Percentiles rank a stretch among this genome's conserved stretches.
Conservation (phyloP, 2,888 invertebrate species). For the Scelioninae gen. 2 region DNA sequence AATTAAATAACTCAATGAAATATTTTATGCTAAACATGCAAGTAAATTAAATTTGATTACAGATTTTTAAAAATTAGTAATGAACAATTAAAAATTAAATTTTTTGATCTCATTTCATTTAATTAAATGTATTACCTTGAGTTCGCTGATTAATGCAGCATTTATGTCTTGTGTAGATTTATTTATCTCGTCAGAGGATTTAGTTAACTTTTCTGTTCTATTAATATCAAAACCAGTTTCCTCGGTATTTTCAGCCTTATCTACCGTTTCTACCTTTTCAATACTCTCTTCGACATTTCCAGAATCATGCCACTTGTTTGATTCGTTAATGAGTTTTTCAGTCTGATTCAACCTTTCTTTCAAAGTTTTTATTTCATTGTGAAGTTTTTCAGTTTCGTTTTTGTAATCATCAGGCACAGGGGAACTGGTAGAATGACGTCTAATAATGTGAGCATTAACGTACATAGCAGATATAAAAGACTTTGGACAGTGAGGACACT, state of each 20-base stretch:
- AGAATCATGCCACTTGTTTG: slow-evolving; percentile 60
- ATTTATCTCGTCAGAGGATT: slow-evolving; percentile 64
- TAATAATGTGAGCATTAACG: slow-evolving; percentile 79
- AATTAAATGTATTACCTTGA: slow-evolving; percentile 70
- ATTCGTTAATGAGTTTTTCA: slow-evolving; percentile 77
- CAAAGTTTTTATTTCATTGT: slow-evolving; percentile 80
- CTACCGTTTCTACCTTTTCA: slow-evolving; percentile 39
- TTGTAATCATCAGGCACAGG: slow-evolving; percentile 74
- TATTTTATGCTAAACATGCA: too few species aligned
- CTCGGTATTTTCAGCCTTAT: slow-evolving; percentile 56
- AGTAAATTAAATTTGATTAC: too few species aligned
- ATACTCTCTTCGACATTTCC: slow-evolving; percentile 7
- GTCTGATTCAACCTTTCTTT: slow-evolving; percentile 80
- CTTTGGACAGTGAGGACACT: slow-evolving; percentile 83
- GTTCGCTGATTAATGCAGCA: slow-evolving; percentile 66
- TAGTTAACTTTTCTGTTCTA: slow-evolving; percentile 17
- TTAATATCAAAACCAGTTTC: slow-evolving; percentile 46
- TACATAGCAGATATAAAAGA: slow-evolving; percentile 81
- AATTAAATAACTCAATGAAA: too few species aligned
- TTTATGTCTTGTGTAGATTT: slow-evolving; percentile 49
- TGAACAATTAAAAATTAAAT: too few species aligned
- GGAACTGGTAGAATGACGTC: slow-evolving; percentile 77
- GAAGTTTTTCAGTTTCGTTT: slow-evolving; percentile 80
- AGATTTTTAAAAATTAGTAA: neutral
- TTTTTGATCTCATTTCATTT: too few species aligned